phyloP scores from a whole-genome alignment of 2,113 vertebrate species.

The Grantiella picta region DNA sequence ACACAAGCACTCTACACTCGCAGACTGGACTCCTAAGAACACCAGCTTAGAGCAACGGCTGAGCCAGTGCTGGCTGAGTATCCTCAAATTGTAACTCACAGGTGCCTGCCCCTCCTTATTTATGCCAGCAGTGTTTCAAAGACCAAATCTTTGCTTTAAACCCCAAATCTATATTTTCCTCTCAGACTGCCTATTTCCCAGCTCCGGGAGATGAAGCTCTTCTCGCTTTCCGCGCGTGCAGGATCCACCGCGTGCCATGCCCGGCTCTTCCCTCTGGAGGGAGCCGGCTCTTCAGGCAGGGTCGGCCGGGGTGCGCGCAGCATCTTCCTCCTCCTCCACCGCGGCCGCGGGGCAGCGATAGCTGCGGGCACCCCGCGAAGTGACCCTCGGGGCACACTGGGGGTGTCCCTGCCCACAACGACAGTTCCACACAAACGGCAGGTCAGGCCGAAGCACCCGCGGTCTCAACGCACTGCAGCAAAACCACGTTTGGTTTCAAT shows the following conservation, averaged over 20 bases:
- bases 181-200: accelerated
- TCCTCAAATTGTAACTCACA: not conserved
- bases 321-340: not conserved
- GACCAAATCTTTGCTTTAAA: not conserved
- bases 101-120: not conserved
- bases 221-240: accelerated
- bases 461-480: not conserved
- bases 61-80: not conserved
- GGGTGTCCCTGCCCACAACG: accelerated
- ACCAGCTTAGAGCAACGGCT: not conserved
- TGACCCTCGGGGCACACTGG: not conserved
- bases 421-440: accelerated
- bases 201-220: not conserved
- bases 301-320: not conserved
- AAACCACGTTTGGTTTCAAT: not conserved
- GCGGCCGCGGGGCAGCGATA: not conserved
- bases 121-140: not conserved
- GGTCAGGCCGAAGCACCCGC: not conserved
- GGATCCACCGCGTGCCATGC: not conserved
- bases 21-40: not conserved
- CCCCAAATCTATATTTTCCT: not conserved
- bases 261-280: conserved; percentile 49
- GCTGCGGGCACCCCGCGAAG: not conserved
- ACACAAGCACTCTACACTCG: too few species aligned
- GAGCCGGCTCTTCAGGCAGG: conserved; percentile 14